Percentiles rank a stretch among this genome's conserved stretches.
Evolutionary conservation across 2,113 vertebrate species (phyloP).

Genomic region (Thunnus maccoyii): DNA sequence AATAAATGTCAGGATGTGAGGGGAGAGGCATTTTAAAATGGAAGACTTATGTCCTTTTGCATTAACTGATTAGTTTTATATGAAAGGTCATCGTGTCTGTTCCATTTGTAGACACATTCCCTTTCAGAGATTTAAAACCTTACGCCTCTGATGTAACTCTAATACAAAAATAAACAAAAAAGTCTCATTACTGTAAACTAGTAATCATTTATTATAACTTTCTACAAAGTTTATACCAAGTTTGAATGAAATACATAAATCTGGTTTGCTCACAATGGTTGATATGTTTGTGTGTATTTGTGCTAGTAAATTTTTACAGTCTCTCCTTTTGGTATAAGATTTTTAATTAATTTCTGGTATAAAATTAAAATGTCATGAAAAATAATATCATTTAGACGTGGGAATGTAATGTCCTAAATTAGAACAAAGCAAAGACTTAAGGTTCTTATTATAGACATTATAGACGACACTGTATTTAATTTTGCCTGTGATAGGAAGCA

Average conservation of each 20-base stretch:
- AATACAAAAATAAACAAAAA: not conserved
- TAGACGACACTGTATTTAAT: too few species aligned
- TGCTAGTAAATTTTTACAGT: not conserved
- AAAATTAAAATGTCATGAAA: too few species aligned
- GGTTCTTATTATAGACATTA: too few species aligned
- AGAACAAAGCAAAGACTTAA: not conserved
- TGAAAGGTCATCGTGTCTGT: constrained; percentile 24
- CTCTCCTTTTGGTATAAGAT: too few species aligned
- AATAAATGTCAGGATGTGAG: constrained; percentile 15
- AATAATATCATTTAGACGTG: not conserved
- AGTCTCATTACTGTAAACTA: not conserved
- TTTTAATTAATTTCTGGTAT: too few species aligned
- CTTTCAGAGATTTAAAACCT: not conserved
- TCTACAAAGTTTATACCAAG: not conserved
- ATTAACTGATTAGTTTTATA: constrained; percentile 17
- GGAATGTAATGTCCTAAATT: not conserved
- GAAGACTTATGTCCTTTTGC: constrained; percentile 8
- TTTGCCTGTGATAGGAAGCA: too few species aligned
- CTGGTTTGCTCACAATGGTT: not conserved
- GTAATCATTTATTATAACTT: not conserved
- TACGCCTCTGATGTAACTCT: not conserved
- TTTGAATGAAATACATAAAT: too few species aligned
- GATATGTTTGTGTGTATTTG: not conserved
- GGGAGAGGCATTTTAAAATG: constrained; percentile 2
- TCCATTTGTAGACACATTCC: not conserved